phyloP scores from a whole-genome alignment of 2,113 vertebrate genomes.

The Bos indicus region DNA sequence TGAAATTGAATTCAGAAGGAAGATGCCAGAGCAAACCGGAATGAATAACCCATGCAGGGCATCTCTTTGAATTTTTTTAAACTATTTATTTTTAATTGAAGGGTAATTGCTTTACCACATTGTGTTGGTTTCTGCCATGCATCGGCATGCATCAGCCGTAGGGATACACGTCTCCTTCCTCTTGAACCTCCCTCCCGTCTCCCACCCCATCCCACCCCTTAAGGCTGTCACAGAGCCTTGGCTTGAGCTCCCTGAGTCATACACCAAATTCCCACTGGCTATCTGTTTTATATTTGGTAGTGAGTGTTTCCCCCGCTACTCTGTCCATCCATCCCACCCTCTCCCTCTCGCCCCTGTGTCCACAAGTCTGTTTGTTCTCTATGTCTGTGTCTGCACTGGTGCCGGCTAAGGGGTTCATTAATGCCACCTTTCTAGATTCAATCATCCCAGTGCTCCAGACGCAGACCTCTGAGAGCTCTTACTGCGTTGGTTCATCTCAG shows the following conservation, averaged over 20 bases:
- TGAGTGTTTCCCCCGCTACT: background rate
- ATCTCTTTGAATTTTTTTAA: background rate
- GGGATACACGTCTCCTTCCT: background rate
- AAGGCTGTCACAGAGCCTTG: background rate
- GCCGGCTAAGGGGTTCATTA: background rate
- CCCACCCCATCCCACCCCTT: background rate
- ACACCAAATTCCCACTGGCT: background rate
- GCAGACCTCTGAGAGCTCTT: background rate
- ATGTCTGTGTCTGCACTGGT: background rate
- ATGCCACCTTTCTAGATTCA: background rate
- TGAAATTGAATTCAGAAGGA: background rate
- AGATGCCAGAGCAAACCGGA: background rate
- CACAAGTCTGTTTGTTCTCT: background rate
- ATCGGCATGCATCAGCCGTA: background rate
- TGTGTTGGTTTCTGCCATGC: background rate
- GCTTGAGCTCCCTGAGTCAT: background rate
- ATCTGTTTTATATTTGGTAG: background rate
- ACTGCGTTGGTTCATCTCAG: background rate
- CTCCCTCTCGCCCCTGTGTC: background rate
- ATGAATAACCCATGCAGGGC: background rate
- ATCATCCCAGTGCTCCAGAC: accelerated
- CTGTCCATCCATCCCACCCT: background rate
- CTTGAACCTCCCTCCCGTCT: background rate
- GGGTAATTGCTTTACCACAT: background rate
- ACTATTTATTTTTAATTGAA: background rate